These are phyloP conservation scores for Drosophila multiciliata DNA, from an alignment of 2,888 invertebrate species.

Conservation along the genomic window DNA sequence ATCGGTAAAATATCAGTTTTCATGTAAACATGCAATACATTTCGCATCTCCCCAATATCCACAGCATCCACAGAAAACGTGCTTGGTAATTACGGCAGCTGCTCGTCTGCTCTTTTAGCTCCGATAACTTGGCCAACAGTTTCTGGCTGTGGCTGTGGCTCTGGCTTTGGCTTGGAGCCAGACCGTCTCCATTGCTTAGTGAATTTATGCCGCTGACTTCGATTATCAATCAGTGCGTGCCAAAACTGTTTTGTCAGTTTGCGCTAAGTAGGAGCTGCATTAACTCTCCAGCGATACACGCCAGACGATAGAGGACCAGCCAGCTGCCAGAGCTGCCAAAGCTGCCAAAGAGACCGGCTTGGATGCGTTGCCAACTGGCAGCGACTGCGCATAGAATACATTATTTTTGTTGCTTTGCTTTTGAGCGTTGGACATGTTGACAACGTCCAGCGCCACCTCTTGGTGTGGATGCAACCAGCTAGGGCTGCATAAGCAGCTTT, in stretches of 20 bases:
- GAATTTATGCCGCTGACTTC: constrained; percentile 49
- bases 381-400: constrained; percentile 68
- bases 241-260: constrained; percentile 78
- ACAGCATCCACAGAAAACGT: constrained; percentile 40
- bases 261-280: constrained; percentile 75
- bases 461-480: constrained; percentile 45
- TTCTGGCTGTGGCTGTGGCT: constrained; percentile 2
- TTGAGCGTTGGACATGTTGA: constrained; percentile 60
- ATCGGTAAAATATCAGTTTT: constrained; percentile 78
- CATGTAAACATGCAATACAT: constrained; percentile 81
- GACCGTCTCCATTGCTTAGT: constrained; percentile 10
- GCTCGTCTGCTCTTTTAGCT: constrained; percentile 43
- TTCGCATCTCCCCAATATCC: constrained; percentile 62
- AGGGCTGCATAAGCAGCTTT: constrained; percentile 52
- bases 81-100: constrained; percentile 72
- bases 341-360: constrained; percentile 47
- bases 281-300: constrained; percentile 47
- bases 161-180: neutral
- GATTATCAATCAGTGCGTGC: constrained; percentile 81
- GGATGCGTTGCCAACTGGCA: constrained; percentile 26
- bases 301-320: constrained; percentile 5
- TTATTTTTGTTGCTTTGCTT: constrained; percentile 42
- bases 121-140: constrained; percentile 29
- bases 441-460: constrained; percentile 65
- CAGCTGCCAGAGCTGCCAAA: constrained; percentile 20